Conservation (phyloP, 1,140 invertebrate genomes). For the Drosophila quadrilineata region DNA sequence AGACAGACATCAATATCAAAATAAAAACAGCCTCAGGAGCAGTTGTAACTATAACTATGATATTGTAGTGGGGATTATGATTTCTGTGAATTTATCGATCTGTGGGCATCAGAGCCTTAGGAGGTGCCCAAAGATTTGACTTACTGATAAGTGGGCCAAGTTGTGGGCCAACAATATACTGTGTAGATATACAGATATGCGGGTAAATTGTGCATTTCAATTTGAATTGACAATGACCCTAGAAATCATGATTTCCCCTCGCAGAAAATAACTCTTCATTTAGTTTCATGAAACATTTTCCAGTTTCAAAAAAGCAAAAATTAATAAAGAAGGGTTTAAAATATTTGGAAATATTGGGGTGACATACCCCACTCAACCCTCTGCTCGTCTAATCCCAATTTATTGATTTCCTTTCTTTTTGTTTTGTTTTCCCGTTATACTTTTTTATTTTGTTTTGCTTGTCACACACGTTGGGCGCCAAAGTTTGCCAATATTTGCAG, state of each 20-base stretch:
- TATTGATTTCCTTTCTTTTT: neutral
- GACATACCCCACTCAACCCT: too few species aligned
- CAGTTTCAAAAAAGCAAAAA: neutral
- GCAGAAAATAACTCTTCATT: too few species aligned
- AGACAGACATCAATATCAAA: too few species aligned
- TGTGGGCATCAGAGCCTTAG: conserved; percentile 32
- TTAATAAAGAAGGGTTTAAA: too few species aligned
- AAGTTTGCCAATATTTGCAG: conserved; percentile 38
- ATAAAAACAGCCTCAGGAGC: conserved; percentile 17
- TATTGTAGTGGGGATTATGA: conserved; percentile 47
- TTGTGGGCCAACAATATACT: conserved; percentile 22
- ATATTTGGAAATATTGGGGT: too few species aligned
- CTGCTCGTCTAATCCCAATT: too few species aligned
- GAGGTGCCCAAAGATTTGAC: too few species aligned
- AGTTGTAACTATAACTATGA: conserved; percentile 62
- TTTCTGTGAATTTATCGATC: conserved; percentile 34
- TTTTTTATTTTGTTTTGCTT: neutral
- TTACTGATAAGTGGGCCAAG: conserved; percentile 30
- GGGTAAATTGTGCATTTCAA: conserved; percentile 41
- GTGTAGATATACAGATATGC: conserved; percentile 45
- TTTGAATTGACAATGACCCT: conserved; percentile 22
- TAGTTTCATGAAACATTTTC: too few species aligned
- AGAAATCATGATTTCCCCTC: too few species aligned
- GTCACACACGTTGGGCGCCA: conserved; percentile 1
- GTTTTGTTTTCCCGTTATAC: neutral